Evolutionary conservation across 2,888 invertebrate species (phyloP).

Genomic region (Euproctis similis): DNA sequence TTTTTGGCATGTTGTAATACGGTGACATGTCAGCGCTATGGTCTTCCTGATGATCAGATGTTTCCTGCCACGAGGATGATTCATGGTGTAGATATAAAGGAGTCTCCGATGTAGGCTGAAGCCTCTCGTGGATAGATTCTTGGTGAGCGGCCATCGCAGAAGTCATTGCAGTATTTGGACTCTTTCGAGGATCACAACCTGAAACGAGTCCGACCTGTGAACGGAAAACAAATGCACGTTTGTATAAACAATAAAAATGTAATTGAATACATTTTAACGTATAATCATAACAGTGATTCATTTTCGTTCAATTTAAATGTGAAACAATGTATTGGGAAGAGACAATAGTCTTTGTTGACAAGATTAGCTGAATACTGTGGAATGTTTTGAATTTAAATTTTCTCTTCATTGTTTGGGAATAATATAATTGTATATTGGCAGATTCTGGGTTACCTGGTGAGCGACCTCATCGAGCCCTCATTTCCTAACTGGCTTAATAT

Average conservation of each 20-base stretch:
- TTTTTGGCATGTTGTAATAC: conserved; percentile 75
- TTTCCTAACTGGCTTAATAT: conserved; percentile 51
- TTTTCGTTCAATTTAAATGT: conserved; percentile 56
- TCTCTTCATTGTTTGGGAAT: conserved; percentile 66
- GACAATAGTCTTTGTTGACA: conserved; percentile 73
- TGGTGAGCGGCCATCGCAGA: conserved; percentile 75
- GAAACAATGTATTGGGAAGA: conserved; percentile 68
- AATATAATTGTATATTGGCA: conserved; percentile 35
- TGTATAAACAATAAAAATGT: conserved; percentile 65
- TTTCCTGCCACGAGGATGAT: conserved; percentile 69
- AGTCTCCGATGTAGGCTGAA: conserved; percentile 62
- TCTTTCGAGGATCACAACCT: conserved; percentile 48
- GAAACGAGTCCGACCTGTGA: conserved; percentile 59
- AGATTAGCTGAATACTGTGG: conserved; percentile 73
- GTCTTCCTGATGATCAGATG: conserved; percentile 55
- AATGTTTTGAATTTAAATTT: conserved; percentile 69
- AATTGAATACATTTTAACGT: conserved; percentile 66
- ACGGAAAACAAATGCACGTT: conserved; percentile 26
- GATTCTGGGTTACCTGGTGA: conserved; percentile 44
- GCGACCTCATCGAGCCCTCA: conserved; percentile 53
- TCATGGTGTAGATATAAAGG: conserved; percentile 68
- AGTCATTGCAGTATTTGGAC: conserved; percentile 71
- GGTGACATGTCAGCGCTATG: conserved; percentile 58
- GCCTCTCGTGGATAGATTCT: conserved; percentile 71
- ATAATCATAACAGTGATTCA: conserved; percentile 73